Base-by-base conservation (phyloP, 2,888 invertebrate species). In the Eurytoma adleriae region DNA sequence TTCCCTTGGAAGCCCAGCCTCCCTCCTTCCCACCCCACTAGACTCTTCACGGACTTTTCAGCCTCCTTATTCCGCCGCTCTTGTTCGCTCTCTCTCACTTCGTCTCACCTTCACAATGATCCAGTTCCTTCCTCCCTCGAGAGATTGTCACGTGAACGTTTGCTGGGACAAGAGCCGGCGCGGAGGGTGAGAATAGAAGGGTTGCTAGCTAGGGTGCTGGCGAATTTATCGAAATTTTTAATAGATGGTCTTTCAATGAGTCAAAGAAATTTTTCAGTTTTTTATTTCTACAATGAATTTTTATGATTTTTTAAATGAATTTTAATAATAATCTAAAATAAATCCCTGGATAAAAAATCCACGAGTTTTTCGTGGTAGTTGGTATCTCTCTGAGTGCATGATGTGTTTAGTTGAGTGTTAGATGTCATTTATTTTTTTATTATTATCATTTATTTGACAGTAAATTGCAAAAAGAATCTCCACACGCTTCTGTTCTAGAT, bases 1-100 rank as follows among this genome's bases (percentile, higher is more conserved):
- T 90, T 89, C 86, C 88, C 89, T 88, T 86, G 86, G 85, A 87
- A 87, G 86, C 85, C 80, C 83, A 82, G 76, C 81, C 54, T 75
- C 71, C 50, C 70, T 54, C 20, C 13, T 52, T 72, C 69, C 18
- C 61, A 64, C 83, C 73, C 59, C 56, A 77, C 40, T 7, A 5
- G 12, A 1, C 12, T 20, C 54, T 67, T 20, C n/a, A 14, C 24
- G 61, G 20, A 56, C 67, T 50, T 74, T 74, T 69, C 57, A n/a
- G 50, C 69, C 72, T 68, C 27, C 67, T 72, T 67, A 48, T 54
- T 76, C 79, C 62, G 27, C 14, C 62, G 30, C 62, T 62, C 30
- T 62, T 40, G n/a, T 52, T 69, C 54, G 52, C 40, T 68, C 61
- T 70, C 73, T 74, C 72, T 83, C 84, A 74, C 66, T 57, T 30